Base-by-base conservation (phyloP, 2,797 vertebrate species). In the Micropoecilia bifurca region DNA sequence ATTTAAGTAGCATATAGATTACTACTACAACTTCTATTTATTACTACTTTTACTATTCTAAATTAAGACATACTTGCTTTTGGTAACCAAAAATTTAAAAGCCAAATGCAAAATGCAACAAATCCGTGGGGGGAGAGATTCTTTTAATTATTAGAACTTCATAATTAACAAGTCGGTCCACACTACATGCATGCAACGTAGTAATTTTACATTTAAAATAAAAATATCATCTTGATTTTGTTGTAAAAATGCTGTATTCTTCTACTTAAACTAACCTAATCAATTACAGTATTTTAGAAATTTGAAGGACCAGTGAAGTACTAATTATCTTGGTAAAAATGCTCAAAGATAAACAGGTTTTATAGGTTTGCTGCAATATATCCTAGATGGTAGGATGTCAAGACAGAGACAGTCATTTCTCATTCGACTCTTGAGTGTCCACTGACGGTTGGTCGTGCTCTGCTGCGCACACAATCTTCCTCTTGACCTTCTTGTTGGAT, bases 401-500 rank as follows among this genome's bases (percentile, higher is more conserved):
- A 79, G 73, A 75, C 1, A 57, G 46, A 85, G 28, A 79, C 5
- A 33, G 73, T 93, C 87, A 94, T 91, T 95, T 95, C 46, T 88
- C 92, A 90, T 78, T 89, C 0, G 90, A 84, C 55, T 91, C 83
- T 78, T 94, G 89, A 79, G 78, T 89, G 59, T 92, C 86, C 0
- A 16, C 73, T 50, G 83, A 79, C 0, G 80, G 79, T 41, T 88
- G 92, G 20, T 92, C 83, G 33, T 90, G 90, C 69, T 93, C 91
- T 16, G 84, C 86, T 9, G 93, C 78, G 77, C 96, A 97, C 77
- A 94, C 72, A 36, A 97, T 87, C 89, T 90, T 95, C 0, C 87
- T 92, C 89, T 95, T 95, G 90, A 97, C 90, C 88, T 96, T 97
- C 89, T 95, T 96, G 87, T 96, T 97, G 73, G 96, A 96, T 16